Evolutionary conservation across 2,888 invertebrate genomes (phyloP), one percentile per base, ranked within the genome.

Genomic region (Nomada lathburiana): DNA sequence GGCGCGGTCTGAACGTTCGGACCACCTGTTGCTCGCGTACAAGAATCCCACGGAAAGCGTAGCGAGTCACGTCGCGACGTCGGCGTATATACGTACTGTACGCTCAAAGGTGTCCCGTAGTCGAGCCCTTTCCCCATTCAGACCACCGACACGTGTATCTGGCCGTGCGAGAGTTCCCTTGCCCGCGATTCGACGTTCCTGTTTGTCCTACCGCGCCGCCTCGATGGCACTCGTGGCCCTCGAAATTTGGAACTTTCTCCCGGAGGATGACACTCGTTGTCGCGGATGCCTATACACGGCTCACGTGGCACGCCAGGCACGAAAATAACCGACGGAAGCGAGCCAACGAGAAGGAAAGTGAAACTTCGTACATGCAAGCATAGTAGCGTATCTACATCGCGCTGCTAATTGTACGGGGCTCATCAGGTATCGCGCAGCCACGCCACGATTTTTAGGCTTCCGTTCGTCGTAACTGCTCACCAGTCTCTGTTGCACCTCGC

Each of bases 161-260:
- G 64, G 23, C 23, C 67, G 70, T 47, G 83, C 60, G 77, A 87
- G 88, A 76, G 82, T 85, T 74, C 55, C 80, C 74, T 80, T 69
- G 9, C 36, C 29, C 59, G 52, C 47, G 63, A 57, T 64, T 65
- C 53, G 23, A 3, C 44, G 63, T 59, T 55, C 72, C 9, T 78
- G 68, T 69, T 47, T 50, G 68, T 23, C 13, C 44, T n/a, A 1
- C 7, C 47, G 70, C 60, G 60, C 71, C 18, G 62, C n/a, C 63
- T n/a, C 42, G 57, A 2, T 10, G 47, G 59, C 52, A 47, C 50
- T 20, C 72, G 73, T 60, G 73, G 68, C 68, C 83, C 68, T 64
- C 87, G 84, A 88, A 88, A 89, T 87, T 88, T 88, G 76, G 88
- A 84, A 88, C 88, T 88, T 88, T 88, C 88, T 89, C 88, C 81